These are phyloP conservation scores for Melanostoma mellinum DNA, from an alignment of 2,888 invertebrate genomes.

Conservation along the genomic window DNA sequence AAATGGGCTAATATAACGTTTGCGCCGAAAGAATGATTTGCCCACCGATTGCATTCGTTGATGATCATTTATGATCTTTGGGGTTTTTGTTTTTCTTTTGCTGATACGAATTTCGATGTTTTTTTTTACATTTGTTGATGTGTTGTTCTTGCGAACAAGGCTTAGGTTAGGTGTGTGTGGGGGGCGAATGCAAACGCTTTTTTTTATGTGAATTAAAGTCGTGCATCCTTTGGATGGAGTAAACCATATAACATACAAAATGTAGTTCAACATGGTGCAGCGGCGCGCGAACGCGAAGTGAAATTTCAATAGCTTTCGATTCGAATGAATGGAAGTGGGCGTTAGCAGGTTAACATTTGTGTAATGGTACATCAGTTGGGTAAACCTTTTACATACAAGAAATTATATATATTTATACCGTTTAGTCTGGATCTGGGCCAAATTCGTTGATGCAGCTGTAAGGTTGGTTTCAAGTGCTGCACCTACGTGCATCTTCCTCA, in stretches of 20 bases:
- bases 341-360: constrained; percentile 71
- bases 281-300: constrained; percentile 33
- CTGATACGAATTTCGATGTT: constrained; percentile 2
- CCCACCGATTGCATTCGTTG: constrained; percentile 52
- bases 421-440: constrained; percentile 66
- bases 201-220: constrained; percentile 54
- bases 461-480: constrained; percentile 35
- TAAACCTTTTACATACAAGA: constrained; percentile 18
- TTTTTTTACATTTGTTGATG: constrained; percentile 39
- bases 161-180: constrained; percentile 38
- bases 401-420: constrained; percentile 10
- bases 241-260: constrained; percentile 47
- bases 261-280: constrained; percentile 46
- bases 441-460: constrained; percentile 53
- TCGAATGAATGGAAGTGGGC: constrained; percentile 66
- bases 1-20: constrained; percentile 64
- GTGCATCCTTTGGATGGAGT: constrained; percentile 60
- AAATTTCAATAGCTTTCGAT: constrained; percentile 70
- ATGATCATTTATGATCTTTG: constrained; percentile 48
- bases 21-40: constrained; percentile 45
- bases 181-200: constrained; percentile 54
- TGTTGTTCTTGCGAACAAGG: constrained; percentile 15
- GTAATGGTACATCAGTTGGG: constrained; percentile 56
- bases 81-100: constrained; percentile 4
- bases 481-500: constrained; percentile 50